A percentile compares a stretch with the other conserved stretches of the same genome.
These are phyloP conservation scores for Gadopsis marmoratus DNA, from an alignment of 2,797 vertebrate genomes.

Conservation along the genomic window DNA sequence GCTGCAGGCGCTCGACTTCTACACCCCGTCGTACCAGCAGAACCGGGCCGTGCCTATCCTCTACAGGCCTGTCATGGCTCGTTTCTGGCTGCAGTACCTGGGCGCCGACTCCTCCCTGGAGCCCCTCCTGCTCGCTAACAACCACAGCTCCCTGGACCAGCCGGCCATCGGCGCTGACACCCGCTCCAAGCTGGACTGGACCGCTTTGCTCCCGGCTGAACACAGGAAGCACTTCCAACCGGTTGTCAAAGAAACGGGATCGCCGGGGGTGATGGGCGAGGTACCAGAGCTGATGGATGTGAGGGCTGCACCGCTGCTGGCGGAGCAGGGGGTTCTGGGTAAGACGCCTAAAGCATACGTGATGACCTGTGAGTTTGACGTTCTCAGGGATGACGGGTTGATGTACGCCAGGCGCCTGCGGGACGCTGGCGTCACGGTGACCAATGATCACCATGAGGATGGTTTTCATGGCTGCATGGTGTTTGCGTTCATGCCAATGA, in stretches of 20 bases:
- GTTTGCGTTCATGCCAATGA: constrained; percentile 89
- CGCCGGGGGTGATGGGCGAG: constrained; percentile 75
- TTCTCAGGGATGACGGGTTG: constrained; percentile 93
- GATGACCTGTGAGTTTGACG: constrained; percentile 95
- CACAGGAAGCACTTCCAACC: constrained; percentile 88
- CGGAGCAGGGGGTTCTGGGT: constrained; percentile 82
- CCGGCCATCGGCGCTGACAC: constrained; percentile 52
- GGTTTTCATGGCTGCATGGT: constrained; percentile 96
- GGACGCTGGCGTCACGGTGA: constrained; percentile 89
- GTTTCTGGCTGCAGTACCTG: constrained; percentile 94
- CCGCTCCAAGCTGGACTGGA: constrained; percentile 90
- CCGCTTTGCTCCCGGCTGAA: constrained; percentile 83
- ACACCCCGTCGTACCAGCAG: constrained; percentile 96
- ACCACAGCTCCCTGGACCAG: constrained; percentile 91
- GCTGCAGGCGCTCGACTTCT: constrained; percentile 95
- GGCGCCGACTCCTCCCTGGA: constrained; percentile 86
- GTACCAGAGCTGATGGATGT: constrained; percentile 89
- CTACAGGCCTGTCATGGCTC: constrained; percentile 87
- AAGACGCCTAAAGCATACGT: constrained; percentile 91
- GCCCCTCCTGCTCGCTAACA: constrained; percentile 90
- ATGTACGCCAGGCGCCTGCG: constrained; percentile 92
- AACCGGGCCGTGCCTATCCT: constrained; percentile 91
- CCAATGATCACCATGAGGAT: constrained; percentile 91
- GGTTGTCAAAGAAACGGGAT: constrained; percentile 81
- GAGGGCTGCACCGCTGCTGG: constrained; percentile 90